Evolutionary conservation across 2,888 invertebrate genomes (phyloP), one percentile per base, ranked within the genome.

Genomic region (Lypha dubia): DNA sequence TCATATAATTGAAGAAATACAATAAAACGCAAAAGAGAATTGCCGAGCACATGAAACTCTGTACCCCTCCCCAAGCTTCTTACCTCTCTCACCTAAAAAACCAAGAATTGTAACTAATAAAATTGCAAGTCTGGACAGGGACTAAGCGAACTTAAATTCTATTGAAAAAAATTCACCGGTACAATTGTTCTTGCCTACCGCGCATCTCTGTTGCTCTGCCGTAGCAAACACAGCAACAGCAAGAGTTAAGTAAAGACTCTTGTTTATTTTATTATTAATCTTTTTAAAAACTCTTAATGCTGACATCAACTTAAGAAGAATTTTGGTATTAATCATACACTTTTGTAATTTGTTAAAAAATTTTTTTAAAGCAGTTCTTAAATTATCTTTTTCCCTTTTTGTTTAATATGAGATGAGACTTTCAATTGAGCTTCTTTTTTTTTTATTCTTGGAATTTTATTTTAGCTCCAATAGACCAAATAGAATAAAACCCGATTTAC

Each of bases 251-350:
- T 53, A 9, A 38, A 77, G 41, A 38, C 60, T 49, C 44, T 58
- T 46, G 17, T 68, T 73, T 41, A 24, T 17, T 24, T 38, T 20
- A 1, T 56, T n/a, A 22, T 24, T 65, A 53, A 41, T 17, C 8
- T 46, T 5, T 41, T 44, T 3, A 41, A 32, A 60, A 13, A 51
- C 38, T 13, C n/a, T 51, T 51, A 35, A 44, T 20, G 6, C 44
- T 51, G 51, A 51, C 49, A 28, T 53, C 63, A 53, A 63, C 2
- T 53, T 24, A 28, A 53, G 20, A 53, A 15, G 51, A 53, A 63
- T 17, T n/a, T n/a, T 24, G 28, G n/a, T 70, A 70, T 70, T 77
- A 70, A 58, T 77, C 62, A 58, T 49, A 56, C 46, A 38, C 6
- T 53, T 77, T 65, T 56, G 22, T 41, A 44, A 32, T 38, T 49